These are phyloP conservation scores for Stenchaetothrips biformis DNA, from an alignment of 2,888 invertebrate species.

Conservation along the genomic window DNA sequence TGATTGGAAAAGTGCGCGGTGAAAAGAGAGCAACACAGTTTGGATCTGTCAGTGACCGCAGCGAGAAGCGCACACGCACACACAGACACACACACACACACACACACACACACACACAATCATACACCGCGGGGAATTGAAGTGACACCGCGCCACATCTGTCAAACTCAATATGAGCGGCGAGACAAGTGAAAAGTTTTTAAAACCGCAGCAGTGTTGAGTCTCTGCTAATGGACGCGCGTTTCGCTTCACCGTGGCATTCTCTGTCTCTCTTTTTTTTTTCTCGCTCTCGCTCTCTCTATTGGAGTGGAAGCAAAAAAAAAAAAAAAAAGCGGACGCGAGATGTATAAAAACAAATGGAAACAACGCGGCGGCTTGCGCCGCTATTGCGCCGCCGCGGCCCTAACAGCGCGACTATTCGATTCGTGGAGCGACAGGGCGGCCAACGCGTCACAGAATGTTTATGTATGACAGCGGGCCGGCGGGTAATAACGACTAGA, in stretches of 20 bases:
- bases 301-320: too few species aligned
- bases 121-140: background rate
- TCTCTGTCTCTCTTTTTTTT: background rate
- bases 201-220: background rate
- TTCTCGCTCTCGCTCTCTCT: too few species aligned
- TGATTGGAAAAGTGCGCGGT: too few species aligned
- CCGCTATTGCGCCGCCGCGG: too few species aligned
- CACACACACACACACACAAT: background rate
- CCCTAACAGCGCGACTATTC: too few species aligned
- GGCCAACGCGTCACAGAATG: background rate
- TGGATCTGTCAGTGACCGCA: too few species aligned
- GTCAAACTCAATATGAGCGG: background rate
- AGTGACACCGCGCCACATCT: constrained; percentile 15
- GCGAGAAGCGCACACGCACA: too few species aligned
- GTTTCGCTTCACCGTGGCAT: background rate
- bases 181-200: constrained; percentile 12
- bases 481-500: background rate
- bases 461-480: background rate
- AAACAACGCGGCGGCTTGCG: too few species aligned
- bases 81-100: background rate
- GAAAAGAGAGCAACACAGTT: too few species aligned
- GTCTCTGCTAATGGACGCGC: background rate
- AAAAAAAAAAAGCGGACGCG: too few species aligned
- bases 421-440: too few species aligned
- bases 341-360: too few species aligned